Percentiles rank a stretch among this genome's conserved stretches.
Conservation (phyloP, 2,113 vertebrate genomes). For the Dromiciops gliroides region DNA sequence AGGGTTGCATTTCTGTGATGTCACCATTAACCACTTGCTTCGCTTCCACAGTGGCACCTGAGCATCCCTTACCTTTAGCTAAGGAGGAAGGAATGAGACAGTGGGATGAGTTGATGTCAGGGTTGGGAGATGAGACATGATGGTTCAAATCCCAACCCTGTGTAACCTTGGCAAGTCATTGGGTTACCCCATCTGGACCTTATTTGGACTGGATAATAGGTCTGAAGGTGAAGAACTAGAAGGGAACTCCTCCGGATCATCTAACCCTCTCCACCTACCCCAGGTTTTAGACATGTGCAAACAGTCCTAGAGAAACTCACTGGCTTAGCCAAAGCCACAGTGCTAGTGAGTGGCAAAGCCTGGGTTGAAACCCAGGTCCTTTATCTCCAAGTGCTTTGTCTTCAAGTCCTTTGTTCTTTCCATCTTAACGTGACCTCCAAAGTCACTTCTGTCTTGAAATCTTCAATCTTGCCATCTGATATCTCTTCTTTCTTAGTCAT, state of each 20-base stretch:
- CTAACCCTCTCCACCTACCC: not conserved
- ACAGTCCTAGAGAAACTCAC: not conserved
- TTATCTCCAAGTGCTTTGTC: not conserved
- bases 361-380: not conserved
- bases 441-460: not conserved
- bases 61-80: not conserved
- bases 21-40: not conserved
- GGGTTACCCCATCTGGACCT: not conserved
- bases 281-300: not conserved
- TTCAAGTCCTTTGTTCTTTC: not conserved
- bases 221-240: not conserved
- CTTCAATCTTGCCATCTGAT: not conserved
- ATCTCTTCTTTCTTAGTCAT: not conserved
- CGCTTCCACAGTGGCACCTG: not conserved
- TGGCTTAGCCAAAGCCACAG: not conserved
- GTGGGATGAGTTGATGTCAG: not conserved
- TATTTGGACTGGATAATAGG: not conserved
- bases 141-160: not conserved
- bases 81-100: not conserved
- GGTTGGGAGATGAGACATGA: not conserved
- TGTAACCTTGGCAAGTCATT: not conserved
- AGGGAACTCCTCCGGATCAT: not conserved
- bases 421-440: not conserved
- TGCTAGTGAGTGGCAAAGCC: not conserved
- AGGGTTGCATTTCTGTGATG: not conserved